phyloP scores from a whole-genome alignment of 2,888 invertebrate genomes.

The Eudemis profundana region DNA sequence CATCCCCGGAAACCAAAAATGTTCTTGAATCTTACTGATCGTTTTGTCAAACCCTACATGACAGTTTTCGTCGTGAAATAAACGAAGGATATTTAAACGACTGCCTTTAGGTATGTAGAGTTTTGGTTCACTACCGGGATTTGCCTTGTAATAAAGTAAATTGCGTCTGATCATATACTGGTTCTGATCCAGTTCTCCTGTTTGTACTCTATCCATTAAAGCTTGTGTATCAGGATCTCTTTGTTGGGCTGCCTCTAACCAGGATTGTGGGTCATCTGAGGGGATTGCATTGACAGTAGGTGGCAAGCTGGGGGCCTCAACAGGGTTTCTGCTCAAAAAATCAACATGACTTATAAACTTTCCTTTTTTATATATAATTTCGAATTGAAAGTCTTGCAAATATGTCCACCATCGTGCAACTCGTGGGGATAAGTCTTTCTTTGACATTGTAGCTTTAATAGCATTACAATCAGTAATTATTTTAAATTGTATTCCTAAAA shows the following conservation, averaged over 20 bases:
- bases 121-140: background rate
- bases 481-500: conserved; percentile 5
- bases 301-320: background rate
- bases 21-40: background rate
- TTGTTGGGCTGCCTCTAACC: background rate
- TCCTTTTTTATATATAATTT: conserved; percentile 19
- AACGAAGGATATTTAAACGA: background rate
- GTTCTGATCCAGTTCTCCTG: conserved; percentile 3
- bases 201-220: background rate
- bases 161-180: background rate
- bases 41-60: conserved; percentile 25
- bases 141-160: background rate
- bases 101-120: conserved; percentile 1
- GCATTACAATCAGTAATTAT: conserved; percentile 21
- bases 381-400: conserved; percentile 21
- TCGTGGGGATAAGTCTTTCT: conserved; percentile 9
- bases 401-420: conserved; percentile 25
- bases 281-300: no score
- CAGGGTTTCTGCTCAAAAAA: conserved; percentile 26
- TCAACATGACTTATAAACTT: conserved; percentile 22
- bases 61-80: conserved; percentile 21
- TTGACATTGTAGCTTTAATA: conserved; percentile 6
- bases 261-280: background rate
- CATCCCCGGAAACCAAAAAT: conserved; percentile 25
- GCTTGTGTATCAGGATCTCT: background rate